phyloP scores from a whole-genome alignment of 2,113 vertebrate genomes.

The Xyliphius kryptos region DNA sequence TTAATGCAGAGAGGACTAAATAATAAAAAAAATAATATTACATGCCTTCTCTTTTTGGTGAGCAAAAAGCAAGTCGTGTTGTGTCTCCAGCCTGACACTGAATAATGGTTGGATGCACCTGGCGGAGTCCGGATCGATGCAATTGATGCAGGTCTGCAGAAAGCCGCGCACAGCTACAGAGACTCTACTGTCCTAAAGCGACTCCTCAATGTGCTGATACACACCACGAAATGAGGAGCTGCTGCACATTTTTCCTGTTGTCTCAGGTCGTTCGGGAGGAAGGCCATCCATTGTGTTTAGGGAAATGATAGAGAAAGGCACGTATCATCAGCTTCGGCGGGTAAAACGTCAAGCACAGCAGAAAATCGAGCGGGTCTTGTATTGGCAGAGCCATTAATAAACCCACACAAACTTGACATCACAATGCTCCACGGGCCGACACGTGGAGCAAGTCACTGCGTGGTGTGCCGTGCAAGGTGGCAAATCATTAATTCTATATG shows the following conservation, averaged over 20 bases:
- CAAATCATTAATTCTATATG: no score
- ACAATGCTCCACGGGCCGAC: background rate
- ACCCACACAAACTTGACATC: background rate
- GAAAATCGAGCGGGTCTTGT: conserved; percentile 19
- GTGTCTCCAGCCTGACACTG: conserved; percentile 26
- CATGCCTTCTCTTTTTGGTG: background rate
- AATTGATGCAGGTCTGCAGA: conserved; percentile 19
- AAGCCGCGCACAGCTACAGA: conserved; percentile 9
- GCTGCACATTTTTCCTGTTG: conserved; percentile 29
- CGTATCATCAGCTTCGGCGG: conserved; percentile 28
- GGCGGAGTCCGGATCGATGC: conserved; percentile 33
- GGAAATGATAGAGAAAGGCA: conserved; percentile 24
- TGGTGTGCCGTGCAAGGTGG: no score
- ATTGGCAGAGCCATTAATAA: conserved; percentile 28
- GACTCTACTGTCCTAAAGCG: background rate
- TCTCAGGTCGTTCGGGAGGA: conserved; percentile 27
- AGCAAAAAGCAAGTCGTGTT: conserved; percentile 11
- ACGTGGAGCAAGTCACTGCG: background rate
- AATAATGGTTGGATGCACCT: conserved; percentile 34
- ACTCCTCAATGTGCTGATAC: conserved; percentile 17
- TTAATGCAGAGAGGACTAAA: background rate
- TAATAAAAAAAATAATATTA: background rate
- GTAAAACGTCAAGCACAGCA: conserved; percentile 15
- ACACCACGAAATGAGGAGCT: background rate
- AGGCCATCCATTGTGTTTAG: conserved; percentile 22